Percentiles rank a stretch among this genome's conserved stretches.
phyloP scores from a whole-genome alignment of 92 coral and sea anemone species.

The Phenganax marumi region DNA sequence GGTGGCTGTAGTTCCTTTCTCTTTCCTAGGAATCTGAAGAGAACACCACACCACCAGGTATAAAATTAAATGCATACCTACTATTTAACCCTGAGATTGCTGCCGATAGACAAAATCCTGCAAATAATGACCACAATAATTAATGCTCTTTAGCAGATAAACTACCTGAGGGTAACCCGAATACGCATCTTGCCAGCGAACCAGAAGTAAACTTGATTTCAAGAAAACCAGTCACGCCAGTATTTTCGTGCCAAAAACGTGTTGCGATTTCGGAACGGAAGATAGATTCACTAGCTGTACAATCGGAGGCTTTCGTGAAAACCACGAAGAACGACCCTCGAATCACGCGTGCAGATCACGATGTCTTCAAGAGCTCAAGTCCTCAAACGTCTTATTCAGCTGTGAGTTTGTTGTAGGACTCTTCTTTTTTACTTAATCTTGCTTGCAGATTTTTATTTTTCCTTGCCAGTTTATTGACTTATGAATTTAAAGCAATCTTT shows the following conservation, averaged over 20 bases:
- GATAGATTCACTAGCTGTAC: slow-evolving; percentile 24
- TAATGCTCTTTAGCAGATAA: neutral
- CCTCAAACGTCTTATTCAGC: neutral
- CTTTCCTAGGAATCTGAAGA: neutral
- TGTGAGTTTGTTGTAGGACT: neutral
- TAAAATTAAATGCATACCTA: neutral
- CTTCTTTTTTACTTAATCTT: no score
- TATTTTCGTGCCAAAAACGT: slow-evolving; percentile 22
- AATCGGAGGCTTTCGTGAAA: slow-evolving; percentile 7
- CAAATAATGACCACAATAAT: no score
- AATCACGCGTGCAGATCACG: slow-evolving; percentile 2
- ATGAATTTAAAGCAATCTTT: no score
- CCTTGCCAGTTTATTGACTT: no score
- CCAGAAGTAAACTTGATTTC: neutral
- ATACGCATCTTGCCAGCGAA: neutral
- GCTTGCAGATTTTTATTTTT: no score
- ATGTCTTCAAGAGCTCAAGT: neutral
- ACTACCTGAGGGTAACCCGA: neutral
- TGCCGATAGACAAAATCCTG: no score
- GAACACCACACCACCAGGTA: neutral
- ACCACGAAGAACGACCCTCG: neutral
- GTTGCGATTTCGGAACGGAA: slow-evolving; percentile 25
- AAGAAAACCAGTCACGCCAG: neutral
- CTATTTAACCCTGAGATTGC: neutral
- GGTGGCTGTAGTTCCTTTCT: neutral